These are phyloP conservation scores for Rhodinocichla rosea DNA, from an alignment of 2,113 vertebrate genomes.

Conservation along the genomic window DNA sequence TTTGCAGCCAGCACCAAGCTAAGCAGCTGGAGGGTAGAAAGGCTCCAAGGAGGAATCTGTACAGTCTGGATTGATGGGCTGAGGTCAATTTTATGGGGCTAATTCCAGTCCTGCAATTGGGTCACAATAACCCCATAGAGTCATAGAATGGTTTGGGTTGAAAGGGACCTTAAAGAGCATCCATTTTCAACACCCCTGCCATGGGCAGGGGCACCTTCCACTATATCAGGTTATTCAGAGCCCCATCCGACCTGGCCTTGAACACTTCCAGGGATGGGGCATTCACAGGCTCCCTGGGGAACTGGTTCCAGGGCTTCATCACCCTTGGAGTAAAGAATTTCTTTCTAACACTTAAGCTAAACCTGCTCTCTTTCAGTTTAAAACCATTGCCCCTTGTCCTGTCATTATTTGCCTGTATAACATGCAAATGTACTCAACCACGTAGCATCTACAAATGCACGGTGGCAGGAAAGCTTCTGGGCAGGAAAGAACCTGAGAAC, in stretches of 20 bases:
- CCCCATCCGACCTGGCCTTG: background rate
- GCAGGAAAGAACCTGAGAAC: background rate
- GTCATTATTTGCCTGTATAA: background rate
- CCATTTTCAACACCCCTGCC: background rate
- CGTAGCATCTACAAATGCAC: background rate
- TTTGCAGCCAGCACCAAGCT: background rate
- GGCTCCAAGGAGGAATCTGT: background rate
- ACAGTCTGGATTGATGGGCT: background rate
- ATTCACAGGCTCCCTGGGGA: background rate
- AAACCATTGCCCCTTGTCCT: background rate
- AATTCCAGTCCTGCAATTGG: background rate
- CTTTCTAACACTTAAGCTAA: background rate
- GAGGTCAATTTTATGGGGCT: background rate
- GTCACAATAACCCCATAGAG: background rate
- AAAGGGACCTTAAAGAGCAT: background rate
- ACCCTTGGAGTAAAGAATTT: background rate
- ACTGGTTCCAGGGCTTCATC: background rate
- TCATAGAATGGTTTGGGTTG: background rate
- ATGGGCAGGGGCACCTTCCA: background rate
- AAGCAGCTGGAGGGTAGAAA: background rate
- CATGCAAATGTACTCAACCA: background rate
- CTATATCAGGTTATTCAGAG: background rate
- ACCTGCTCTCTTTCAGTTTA: background rate
- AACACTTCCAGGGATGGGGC: background rate
- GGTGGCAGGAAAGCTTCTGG: background rate